These are phyloP conservation scores for Bradypus variegatus DNA, from an alignment of 2,797 vertebrate species.

Conservation along the genomic window DNA sequence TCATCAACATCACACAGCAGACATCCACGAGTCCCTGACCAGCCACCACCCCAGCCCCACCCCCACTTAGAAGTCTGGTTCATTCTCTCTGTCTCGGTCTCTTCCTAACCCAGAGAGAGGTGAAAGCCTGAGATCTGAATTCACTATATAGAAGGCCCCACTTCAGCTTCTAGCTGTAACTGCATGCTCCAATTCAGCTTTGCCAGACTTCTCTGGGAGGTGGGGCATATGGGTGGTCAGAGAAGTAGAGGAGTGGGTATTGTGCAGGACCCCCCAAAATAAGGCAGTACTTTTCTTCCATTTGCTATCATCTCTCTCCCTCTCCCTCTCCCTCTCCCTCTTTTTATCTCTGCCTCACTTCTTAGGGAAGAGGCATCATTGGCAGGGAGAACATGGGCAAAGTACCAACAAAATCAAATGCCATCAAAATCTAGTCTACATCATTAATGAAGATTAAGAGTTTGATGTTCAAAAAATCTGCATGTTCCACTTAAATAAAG, in stretches of 20 bases:
- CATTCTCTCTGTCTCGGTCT: neutral
- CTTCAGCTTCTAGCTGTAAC: neutral
- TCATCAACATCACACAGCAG: neutral
- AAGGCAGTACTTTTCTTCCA: neutral
- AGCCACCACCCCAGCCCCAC: neutral
- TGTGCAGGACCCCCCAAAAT: neutral
- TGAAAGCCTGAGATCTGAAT: neutral
- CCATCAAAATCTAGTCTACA: neutral
- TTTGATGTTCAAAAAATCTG: neutral
- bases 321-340: neutral
- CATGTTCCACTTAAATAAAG: neutral
- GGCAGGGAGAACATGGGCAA: neutral
- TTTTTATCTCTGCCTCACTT: neutral
- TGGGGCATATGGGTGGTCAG: rapidly evolving
- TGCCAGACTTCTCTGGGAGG: neutral
- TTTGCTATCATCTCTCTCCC: neutral
- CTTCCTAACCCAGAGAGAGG: neutral
- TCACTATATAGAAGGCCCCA: neutral
- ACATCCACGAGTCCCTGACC: neutral
- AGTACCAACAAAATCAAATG: conserved; percentile 11
- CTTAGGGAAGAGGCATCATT: neutral
- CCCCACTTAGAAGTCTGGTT: neutral
- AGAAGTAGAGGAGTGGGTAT: neutral
- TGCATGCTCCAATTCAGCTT: neutral
- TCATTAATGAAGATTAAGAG: neutral